Conservation (phyloP, 2,113 vertebrate genomes). For the Acinonyx jubatus region DNA sequence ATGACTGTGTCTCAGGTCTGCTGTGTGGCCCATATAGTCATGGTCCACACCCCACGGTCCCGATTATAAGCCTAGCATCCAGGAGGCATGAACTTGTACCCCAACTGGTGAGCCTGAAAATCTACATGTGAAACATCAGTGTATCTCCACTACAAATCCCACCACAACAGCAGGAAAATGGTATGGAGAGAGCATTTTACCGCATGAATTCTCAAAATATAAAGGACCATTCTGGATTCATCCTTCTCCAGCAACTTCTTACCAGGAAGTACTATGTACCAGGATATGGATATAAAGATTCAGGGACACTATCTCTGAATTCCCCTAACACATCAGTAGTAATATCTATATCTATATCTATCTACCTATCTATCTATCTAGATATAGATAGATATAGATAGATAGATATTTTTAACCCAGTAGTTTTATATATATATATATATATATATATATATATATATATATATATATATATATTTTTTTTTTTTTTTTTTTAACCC, state of each 20-base stretch:
- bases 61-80: neutral
- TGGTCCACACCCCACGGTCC: neutral
- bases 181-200: neutral
- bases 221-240: neutral
- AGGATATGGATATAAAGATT: neutral
- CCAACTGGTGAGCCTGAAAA: neutral
- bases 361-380: no score
- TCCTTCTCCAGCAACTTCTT: neutral
- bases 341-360: no score
- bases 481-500: neutral
- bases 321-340: neutral
- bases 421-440: no score
- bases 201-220: neutral
- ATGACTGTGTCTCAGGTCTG: neutral
- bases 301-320: neutral
- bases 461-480: no score
- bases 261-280: neutral
- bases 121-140: neutral
- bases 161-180: neutral
- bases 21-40: neutral
- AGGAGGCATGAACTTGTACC: neutral
- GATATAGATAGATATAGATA: no score
- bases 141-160: neutral
- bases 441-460: accelerated
- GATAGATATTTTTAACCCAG: no score